These are phyloP conservation scores for Exephanes ischioxanthus DNA, from an alignment of 2,888 invertebrate species.

Conservation along the genomic window DNA sequence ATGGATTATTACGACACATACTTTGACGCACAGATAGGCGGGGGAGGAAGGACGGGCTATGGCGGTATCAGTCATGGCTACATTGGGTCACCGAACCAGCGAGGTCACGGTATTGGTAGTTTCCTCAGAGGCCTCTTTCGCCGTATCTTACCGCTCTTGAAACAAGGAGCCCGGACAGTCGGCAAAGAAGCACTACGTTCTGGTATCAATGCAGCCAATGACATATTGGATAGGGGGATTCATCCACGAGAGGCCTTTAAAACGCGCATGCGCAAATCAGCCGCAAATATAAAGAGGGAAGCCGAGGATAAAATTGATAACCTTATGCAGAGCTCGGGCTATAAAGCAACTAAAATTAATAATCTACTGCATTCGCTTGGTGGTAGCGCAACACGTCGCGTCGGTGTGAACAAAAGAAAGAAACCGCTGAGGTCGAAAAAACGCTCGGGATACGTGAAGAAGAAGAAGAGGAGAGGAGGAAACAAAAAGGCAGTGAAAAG, in stretches of 20 bases:
- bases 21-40: neutral
- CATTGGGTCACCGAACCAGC: neutral
- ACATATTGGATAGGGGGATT: neutral
- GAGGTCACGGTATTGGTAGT: neutral
- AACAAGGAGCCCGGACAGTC: neutral
- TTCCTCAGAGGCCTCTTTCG: conserved; percentile 27
- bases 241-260: neutral
- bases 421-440: too few species aligned
- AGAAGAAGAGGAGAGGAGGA: too few species aligned
- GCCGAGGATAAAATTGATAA: too few species aligned
- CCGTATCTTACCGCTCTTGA: neutral
- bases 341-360: too few species aligned
- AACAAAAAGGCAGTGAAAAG: too few species aligned
- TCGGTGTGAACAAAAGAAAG: too few species aligned
- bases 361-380: too few species aligned
- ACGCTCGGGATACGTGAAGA: too few species aligned
- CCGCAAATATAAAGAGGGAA: too few species aligned
- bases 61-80: conserved; percentile 10
- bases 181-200: neutral
- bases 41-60: neutral
- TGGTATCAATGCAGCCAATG: neutral
- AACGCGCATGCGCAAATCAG: too few species aligned
- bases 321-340: too few species aligned
- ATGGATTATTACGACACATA: neutral
- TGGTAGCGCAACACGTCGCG: too few species aligned